Percentiles rank a stretch among this genome's conserved stretches.
These are phyloP conservation scores for Eulithis testata DNA, from an alignment of 2,888 invertebrate genomes.

Conservation along the genomic window DNA sequence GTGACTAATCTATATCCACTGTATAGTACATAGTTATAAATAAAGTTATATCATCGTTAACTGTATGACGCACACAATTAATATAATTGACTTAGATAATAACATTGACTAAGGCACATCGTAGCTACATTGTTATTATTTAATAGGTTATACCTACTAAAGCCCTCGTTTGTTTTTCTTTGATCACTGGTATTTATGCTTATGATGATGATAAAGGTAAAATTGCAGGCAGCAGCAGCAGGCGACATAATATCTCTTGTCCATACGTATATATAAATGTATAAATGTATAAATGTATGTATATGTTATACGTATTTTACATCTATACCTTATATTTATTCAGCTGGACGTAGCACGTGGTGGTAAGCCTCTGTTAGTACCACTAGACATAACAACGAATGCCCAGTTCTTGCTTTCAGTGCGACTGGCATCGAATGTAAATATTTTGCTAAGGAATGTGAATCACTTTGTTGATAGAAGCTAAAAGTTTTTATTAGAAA, in stretches of 20 bases:
- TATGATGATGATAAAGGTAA: not conserved
- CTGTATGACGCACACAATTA: slow-evolving; percentile 16
- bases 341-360: slow-evolving; percentile 62
- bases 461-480: slow-evolving; percentile 17
- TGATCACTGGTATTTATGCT: not conserved
- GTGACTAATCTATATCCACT: slow-evolving; percentile 23
- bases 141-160: not conserved
- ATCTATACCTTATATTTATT: slow-evolving; percentile 16
- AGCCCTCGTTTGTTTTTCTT: slow-evolving; percentile 3
- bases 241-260: too few relatives aligned
- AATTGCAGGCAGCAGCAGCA: too few relatives aligned
- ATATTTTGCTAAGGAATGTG: slow-evolving; percentile 43
- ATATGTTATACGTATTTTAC: too few relatives aligned
- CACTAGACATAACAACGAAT: slow-evolving; percentile 37
- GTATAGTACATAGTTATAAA: slow-evolving; percentile 7
- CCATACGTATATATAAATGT: too few relatives aligned
- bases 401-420: slow-evolving; percentile 23
- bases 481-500: slow-evolving; percentile 6
- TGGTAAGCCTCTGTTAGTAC: slow-evolving; percentile 36
- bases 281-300: too few relatives aligned
- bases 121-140: not conserved
- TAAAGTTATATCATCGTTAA: slow-evolving; percentile 25
- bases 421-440: slow-evolving; percentile 41
- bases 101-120: not conserved
- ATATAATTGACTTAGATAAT: slow-evolving; percentile 8